Evolutionary conservation across 2,797 vertebrate species (phyloP), one percentile per base, ranked within the genome.

Genomic region (Erethizon dorsatum): DNA sequence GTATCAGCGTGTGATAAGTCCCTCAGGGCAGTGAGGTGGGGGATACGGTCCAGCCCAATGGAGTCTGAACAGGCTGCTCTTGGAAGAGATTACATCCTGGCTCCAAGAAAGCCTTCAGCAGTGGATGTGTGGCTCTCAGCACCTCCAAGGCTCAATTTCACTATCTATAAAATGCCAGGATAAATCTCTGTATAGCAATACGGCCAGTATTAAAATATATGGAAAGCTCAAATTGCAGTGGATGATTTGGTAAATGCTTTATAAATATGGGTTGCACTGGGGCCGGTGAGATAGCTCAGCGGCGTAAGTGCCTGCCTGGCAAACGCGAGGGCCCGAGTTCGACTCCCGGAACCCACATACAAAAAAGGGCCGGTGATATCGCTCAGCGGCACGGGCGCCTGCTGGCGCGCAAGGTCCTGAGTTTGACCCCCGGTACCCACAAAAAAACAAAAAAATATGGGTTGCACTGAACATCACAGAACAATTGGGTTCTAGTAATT

Each of bases 41-140:
- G 18, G 14, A 22, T 0, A 0, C 2, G 59, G 61, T 8, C 61
- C n/a, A 37, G 14, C 24, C 54, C 28, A 15, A 9, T 0, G 15
- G 13, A 41, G 37, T 0, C 0, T 1, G 6, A 67, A 6, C 37
- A 61, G 5, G 77, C 1, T 54, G 11, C 3, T 28, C 37, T 18
- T 1, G 12, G 15, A 45, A 6, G 7, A 47, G 13, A 31, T 6
- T 47, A 11, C 7, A 10, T 7, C 5, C 2, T 24, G 37, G 26
- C 10, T 63, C 75, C 47, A 31, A 22, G 8, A 18, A 37, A 65
- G 17, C 65, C 61, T 73, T 41, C 11, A 0, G 10, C n/a, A 1
- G 11, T 4, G 11, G 33, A 52, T 11, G 2, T 61, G 67, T 6
- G 24, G 41, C n/a, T 10, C 13, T 45, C 37, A 17, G 8, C 31